Evolutionary conservation across 2,888 invertebrate species (phyloP).

Genomic region (Nephrotoma flavescens): DNA sequence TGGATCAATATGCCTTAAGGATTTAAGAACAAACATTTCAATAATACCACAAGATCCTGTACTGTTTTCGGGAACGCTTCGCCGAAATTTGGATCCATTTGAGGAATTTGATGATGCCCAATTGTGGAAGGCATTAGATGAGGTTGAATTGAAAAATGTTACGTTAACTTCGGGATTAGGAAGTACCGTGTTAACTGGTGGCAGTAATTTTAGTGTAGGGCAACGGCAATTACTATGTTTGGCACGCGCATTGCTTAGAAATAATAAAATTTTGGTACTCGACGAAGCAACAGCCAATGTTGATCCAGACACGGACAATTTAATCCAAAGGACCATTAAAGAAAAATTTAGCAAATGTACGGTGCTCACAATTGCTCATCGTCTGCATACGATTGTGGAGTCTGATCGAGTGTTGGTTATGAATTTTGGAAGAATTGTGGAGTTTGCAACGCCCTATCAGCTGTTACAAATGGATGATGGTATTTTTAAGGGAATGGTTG

Average conservation of each 20-base stretch:
- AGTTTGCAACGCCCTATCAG: conserved; percentile 47
- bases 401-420: conserved; percentile 69
- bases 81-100: conserved; percentile 60
- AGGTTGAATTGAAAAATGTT: conserved; percentile 45
- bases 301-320: conserved; percentile 49
- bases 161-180: conserved; percentile 36
- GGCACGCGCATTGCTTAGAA: conserved; percentile 64
- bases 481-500: conserved; percentile 46
- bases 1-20: conserved; percentile 40
- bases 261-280: conserved; percentile 59
- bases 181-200: conserved; percentile 37
- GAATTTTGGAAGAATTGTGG: conserved; percentile 55
- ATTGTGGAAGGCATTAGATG: conserved; percentile 56
- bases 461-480: conserved; percentile 41
- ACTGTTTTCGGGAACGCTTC: conserved; percentile 36
- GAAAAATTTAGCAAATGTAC: conserved; percentile 60
- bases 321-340: conserved; percentile 66
- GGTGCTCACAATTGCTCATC: conserved; percentile 72
- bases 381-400: conserved; percentile 82
- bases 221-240: conserved; percentile 61
- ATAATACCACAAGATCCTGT: conserved; percentile 45
- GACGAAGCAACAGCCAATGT: conserved; percentile 53
- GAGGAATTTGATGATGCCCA: conserved; percentile 50
- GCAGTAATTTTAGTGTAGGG: conserved; percentile 46
- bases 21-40: conserved; percentile 43